These are phyloP conservation scores for Macaria liturata DNA, from an alignment of 2,888 invertebrate genomes.

Conservation along the genomic window DNA sequence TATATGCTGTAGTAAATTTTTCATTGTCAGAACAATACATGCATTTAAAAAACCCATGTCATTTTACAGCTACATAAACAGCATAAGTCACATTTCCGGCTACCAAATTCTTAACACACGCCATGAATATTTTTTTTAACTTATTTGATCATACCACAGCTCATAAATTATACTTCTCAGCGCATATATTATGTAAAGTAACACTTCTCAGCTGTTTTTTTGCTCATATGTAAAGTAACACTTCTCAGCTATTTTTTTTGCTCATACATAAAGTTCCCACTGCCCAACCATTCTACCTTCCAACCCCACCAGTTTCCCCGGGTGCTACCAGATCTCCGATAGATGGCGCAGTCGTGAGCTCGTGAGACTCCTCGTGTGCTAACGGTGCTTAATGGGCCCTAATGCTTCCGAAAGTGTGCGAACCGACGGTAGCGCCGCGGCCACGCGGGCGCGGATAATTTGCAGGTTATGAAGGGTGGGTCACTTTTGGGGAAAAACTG, in stretches of 20 bases:
- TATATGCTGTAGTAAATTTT: too few species aligned
- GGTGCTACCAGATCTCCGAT: conserved; percentile 77
- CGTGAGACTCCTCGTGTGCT: conserved; percentile 78
- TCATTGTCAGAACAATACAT: too few species aligned
- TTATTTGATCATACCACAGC: too few species aligned
- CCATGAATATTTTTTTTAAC: too few species aligned
- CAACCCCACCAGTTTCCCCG: background rate
- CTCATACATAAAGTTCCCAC: background rate
- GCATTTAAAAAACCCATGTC: too few species aligned
- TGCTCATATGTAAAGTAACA: too few species aligned
- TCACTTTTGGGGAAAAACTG: background rate
- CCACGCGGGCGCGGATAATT: conserved; percentile 73
- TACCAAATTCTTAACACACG: too few species aligned
- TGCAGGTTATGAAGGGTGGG: conserved; percentile 50
- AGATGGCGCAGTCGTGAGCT: conserved; percentile 77
- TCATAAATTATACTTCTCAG: too few species aligned
- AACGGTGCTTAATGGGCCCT: conserved; percentile 82
- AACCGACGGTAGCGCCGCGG: conserved; percentile 75
- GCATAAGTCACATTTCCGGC: too few species aligned
- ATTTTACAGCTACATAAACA: too few species aligned
- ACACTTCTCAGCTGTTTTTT: too few species aligned
- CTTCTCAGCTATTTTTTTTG: background rate
- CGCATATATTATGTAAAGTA: too few species aligned
- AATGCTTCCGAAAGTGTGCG: conserved; percentile 84
- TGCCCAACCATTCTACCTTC: background rate